Conservation (phyloP, 2,113 vertebrate genomes). For the Amblyornis subalaris region DNA sequence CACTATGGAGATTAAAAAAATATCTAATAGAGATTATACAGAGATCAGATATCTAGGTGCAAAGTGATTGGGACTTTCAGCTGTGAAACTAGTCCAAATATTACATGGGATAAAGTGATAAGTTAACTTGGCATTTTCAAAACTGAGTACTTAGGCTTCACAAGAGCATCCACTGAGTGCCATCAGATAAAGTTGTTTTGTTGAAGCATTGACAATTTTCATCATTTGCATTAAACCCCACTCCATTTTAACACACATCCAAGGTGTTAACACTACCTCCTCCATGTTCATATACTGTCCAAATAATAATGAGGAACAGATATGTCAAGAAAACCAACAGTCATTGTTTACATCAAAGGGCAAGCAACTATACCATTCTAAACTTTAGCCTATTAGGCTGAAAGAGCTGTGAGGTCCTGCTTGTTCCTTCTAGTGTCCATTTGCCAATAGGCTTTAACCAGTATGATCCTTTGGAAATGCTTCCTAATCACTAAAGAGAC, state of each 20-base stretch:
- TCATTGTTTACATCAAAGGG: background rate
- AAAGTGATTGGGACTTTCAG: background rate
- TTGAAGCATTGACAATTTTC: background rate
- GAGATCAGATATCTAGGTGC: background rate
- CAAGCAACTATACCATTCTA: background rate
- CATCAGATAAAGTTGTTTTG: background rate
- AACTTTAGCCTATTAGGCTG: background rate
- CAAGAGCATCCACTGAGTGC: background rate
- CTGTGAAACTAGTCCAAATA: background rate
- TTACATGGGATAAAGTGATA: background rate
- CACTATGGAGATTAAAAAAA: background rate
- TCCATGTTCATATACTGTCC: rapidly evolving
- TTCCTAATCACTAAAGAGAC: background rate
- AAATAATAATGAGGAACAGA: background rate
- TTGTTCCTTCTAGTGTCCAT: background rate
- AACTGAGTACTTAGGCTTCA: background rate
- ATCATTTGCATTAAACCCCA: background rate
- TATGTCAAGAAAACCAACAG: background rate
- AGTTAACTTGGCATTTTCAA: background rate
- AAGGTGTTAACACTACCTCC: background rate
- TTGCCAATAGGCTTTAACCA: background rate
- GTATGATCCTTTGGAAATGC: background rate
- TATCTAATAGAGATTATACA: background rate
- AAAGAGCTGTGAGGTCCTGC: background rate
- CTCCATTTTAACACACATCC: background rate